Evolutionary conservation across 2,888 invertebrate species (phyloP), one percentile per base, ranked within the genome.

Genomic region (Aromia moschata): DNA sequence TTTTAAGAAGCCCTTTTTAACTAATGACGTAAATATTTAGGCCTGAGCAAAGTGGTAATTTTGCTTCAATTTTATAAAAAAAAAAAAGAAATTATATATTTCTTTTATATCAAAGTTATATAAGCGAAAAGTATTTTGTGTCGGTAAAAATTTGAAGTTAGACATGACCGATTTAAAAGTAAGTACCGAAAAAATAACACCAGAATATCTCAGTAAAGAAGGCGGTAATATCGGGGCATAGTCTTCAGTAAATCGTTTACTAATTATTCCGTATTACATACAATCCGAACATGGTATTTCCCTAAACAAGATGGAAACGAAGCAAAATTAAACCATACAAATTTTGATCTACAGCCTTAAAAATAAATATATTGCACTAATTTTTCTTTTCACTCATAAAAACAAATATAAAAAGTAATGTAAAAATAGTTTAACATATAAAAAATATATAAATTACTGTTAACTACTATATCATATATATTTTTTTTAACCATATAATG

Each of bases 371-470:
- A 74, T 72, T 71, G 71, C 70, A 68, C 69, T 69, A 72, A n/a
- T n/a, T n/a, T n/a, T n/a, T 61, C 57, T 64, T 65, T 65, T 60
- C 67, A 63, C 53, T 62, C 70, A 70, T 57, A 70, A 71, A 71
- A 70, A 71, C 70, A 73, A 70, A 71, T 72, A 74, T 70, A 74
- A 72, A 72, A 73, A 70, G 69, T 61, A 68, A 65, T 71, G 66
- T 70, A 73, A 73, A 72, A 71, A 70, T 70, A 73, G 70, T 64
- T 70, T 72, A 74, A 74, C 74, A 70, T 70, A 71, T 71, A 72
- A 74, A 72, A 73, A 70, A 73, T 71, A 70, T 70, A 72, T 67
- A 70, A 64, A 64, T 64, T 65, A 68, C 62, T 63, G 69, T 71
- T 70, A 67, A 70, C 63, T 67, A 62, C 62, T 67, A 69, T 56